phyloP scores from a whole-genome alignment of 2,888 invertebrate genomes.

The Agrilus biguttatus region DNA sequence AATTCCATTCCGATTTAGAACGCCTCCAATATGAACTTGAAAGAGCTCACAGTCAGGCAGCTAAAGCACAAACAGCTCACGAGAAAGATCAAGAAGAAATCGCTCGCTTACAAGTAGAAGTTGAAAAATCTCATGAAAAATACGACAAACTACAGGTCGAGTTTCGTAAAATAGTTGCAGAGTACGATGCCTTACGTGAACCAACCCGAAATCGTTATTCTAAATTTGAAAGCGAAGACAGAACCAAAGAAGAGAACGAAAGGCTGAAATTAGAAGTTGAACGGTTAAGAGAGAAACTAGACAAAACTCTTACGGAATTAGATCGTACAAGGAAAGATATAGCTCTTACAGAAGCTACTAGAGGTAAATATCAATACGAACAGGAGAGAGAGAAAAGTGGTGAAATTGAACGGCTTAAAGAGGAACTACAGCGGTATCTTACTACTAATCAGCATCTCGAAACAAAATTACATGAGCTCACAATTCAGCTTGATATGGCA shows the following conservation, averaged over 20 bases:
- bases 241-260: constrained; percentile 62
- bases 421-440: constrained; percentile 55
- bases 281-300: constrained; percentile 61
- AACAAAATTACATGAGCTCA: constrained; percentile 61
- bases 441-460: constrained; percentile 55
- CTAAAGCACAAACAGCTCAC: constrained; percentile 70
- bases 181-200: constrained; percentile 66
- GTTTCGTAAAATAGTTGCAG: constrained; percentile 64
- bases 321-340: constrained; percentile 63
- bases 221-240: constrained; percentile 57
- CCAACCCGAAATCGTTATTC: constrained; percentile 57
- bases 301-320: constrained; percentile 67
- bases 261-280: constrained; percentile 68
- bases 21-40: constrained; percentile 76
- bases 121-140: constrained; percentile 83
- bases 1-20: constrained; percentile 70
- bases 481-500: constrained; percentile 65
- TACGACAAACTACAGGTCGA: constrained; percentile 75
- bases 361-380: constrained; percentile 67
- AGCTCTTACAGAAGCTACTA: constrained; percentile 60
- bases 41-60: constrained; percentile 71
- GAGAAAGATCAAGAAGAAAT: constrained; percentile 86
- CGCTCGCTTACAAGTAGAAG: constrained; percentile 69
- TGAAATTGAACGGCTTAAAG: constrained; percentile 58
- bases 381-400: constrained; percentile 47